These are phyloP conservation scores for Coenonympha arcania DNA, from an alignment of 2,888 invertebrate genomes.

Conservation along the genomic window DNA sequence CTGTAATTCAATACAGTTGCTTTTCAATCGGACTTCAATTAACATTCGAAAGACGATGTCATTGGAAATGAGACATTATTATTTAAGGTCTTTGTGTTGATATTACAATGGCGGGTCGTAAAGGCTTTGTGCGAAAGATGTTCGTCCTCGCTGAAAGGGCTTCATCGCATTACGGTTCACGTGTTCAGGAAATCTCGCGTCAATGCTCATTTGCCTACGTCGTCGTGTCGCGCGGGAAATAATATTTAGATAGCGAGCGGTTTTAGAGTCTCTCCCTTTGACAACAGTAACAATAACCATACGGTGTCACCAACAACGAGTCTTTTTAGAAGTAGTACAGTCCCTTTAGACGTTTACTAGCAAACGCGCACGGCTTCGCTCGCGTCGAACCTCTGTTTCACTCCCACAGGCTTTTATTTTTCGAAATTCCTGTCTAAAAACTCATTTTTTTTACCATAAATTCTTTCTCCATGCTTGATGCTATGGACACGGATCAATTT, in stretches of 20 bases:
- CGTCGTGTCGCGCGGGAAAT: too few relatives aligned
- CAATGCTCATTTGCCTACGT: constrained; percentile 12
- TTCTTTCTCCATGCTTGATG: too few relatives aligned
- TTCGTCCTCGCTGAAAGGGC: constrained; percentile 42
- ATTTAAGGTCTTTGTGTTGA: not conserved
- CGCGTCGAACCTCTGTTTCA: too few relatives aligned
- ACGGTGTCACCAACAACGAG: too few relatives aligned
- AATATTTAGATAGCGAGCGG: not conserved
- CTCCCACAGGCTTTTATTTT: too few relatives aligned
- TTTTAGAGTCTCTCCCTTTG: not conserved
- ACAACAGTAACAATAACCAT: too few relatives aligned
- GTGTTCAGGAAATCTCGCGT: constrained; percentile 42
- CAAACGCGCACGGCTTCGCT: too few relatives aligned
- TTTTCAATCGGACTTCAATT: not conserved
- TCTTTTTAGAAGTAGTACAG: too few relatives aligned
- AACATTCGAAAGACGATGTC: not conserved
- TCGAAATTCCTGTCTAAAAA: too few relatives aligned
- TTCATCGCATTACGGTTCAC: constrained; percentile 57
- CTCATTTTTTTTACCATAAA: too few relatives aligned
- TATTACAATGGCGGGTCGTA: constrained; percentile 16
- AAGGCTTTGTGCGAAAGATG: constrained; percentile 33
- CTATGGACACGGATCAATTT: too few relatives aligned
- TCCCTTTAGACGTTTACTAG: too few relatives aligned
- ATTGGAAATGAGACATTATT: constrained; percentile 9
- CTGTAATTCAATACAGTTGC: not conserved